Conservation (phyloP, 2,888 invertebrate species). For the Parnassius orleans region DNA sequence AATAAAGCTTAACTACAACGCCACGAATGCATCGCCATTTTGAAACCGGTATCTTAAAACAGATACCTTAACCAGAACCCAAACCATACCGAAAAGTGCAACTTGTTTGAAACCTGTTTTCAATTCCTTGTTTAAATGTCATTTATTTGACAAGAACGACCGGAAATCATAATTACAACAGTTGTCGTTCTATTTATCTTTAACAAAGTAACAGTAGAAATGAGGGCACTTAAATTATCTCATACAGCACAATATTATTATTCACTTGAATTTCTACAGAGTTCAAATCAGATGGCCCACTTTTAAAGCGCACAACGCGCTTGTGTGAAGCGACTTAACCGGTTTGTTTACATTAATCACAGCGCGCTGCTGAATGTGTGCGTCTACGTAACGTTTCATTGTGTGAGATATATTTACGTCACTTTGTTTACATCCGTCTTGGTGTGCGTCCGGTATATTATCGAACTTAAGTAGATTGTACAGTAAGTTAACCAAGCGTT, state of each 20-base stretch:
- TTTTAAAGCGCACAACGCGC: conserved; percentile 43
- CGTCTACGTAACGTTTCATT: conserved; percentile 37
- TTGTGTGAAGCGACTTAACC: conserved; percentile 52
- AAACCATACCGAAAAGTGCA: too few relatives aligned
- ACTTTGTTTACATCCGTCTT: conserved; percentile 70
- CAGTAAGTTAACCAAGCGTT: conserved; percentile 11
- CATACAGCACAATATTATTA: conserved; percentile 27
- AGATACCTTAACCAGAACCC: too few relatives aligned
- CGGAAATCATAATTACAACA: background rate
- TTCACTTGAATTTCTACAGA: conserved; percentile 29
- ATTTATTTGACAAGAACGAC: background rate
- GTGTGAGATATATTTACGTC: conserved; percentile 72
- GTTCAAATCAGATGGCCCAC: conserved; percentile 68
- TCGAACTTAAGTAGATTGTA: conserved; percentile 41
- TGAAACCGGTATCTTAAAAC: too few relatives aligned
- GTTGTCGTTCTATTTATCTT: background rate
- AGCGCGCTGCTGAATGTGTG: conserved; percentile 49
- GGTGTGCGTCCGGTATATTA: conserved; percentile 38
- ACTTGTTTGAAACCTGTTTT: too few relatives aligned
- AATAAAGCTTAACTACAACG: too few relatives aligned
- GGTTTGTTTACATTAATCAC: conserved; percentile 78
- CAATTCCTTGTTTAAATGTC: too few relatives aligned
- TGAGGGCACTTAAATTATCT: conserved; percentile 22
- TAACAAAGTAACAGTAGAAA: conserved; percentile 5
- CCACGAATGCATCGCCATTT: too few relatives aligned